These are phyloP conservation scores for Myodes glareolus DNA, from an alignment of 2,113 vertebrate genomes.

Conservation along the genomic window DNA sequence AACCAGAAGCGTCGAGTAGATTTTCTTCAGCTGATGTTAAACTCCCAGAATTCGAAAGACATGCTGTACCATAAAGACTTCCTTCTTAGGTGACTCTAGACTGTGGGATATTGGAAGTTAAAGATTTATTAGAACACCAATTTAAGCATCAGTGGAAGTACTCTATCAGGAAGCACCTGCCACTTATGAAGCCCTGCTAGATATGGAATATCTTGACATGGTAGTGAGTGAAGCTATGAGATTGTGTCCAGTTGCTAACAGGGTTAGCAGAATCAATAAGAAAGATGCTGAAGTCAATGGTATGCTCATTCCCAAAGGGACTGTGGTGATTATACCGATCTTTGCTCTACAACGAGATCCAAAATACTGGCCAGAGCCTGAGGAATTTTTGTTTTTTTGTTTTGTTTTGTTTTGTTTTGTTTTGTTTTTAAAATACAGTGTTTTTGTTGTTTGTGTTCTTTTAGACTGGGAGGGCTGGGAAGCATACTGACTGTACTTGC, in stretches of 20 bases:
- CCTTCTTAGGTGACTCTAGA: no score
- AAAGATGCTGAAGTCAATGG: slow-evolving; percentile 86
- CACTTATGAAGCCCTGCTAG: slow-evolving; percentile 83
- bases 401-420: no score
- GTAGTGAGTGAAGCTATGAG: slow-evolving; percentile 89
- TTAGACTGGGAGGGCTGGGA: neutral
- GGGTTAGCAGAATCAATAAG: slow-evolving; percentile 90
- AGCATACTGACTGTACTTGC: neutral
- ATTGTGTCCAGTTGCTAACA: slow-evolving; percentile 82
- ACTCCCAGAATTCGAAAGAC: no score
- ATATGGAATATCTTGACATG: slow-evolving; percentile 92
- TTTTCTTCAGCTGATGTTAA: no score
- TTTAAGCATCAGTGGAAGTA: neutral
- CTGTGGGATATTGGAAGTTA: neutral
- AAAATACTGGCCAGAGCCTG: slow-evolving; percentile 86
- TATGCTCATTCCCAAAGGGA: slow-evolving; percentile 88
- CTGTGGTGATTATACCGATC: slow-evolving; percentile 83
- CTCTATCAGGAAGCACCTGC: slow-evolving; percentile 45
- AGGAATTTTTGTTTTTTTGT: no score
- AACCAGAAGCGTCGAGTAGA: no score
- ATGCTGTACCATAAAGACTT: no score
- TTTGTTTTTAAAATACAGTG: neutral
- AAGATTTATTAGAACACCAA: neutral
- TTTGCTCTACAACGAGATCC: slow-evolving; percentile 86
- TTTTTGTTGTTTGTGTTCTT: neutral